Evolutionary conservation across 2,113 vertebrate species (phyloP), one percentile per base, ranked within the genome.

Genomic region (Pagrus major): DNA sequence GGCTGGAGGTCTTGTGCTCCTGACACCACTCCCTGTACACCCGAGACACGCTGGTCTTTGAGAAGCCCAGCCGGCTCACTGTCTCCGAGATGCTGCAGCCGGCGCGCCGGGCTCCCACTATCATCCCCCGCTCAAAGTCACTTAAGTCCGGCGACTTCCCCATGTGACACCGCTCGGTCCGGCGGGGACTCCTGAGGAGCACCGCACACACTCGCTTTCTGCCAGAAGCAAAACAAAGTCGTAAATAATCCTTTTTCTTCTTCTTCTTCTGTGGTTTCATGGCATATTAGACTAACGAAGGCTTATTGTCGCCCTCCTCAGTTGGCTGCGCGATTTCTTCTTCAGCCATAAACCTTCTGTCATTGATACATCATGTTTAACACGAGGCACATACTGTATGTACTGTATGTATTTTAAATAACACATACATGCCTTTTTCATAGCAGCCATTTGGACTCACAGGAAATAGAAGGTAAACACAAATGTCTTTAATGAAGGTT

Each of bases 131-230:
- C 23, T 85, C 74, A 16, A 85, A 85, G 42, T 82, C 86, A 11
- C 58, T 88, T 15, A 88, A 27, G 35, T 88, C 86, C 11, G 65
- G 78, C 11, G 66, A 71, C 67, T 88, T 88, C 27, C 82, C 86
- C 82, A 88, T 88, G 67, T 15, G 52, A 52, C 55, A 16, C 35
- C 37, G 37, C 2, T 1, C 0, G 10, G 11, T n/a, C 27, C 54
- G 0, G 1, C 52, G 6, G 76, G 3, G 14, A 5, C 27, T 9
- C 2, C 0, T 0, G 1, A 4, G 16, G 7, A 49, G n/a, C 12
- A 9, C 59, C n/a, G 23, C 44, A 7, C 21, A 27, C 8, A 1
- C 15, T 2, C 15, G 3, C 8, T 11, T 25, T 44, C 25, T 3
- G 27, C 20, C 2, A 8, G 2, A 35, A 25, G 33, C 60, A 66